Evolutionary conservation across 1,140 invertebrate species (phyloP).

Genomic region (Euschistus heros): DNA sequence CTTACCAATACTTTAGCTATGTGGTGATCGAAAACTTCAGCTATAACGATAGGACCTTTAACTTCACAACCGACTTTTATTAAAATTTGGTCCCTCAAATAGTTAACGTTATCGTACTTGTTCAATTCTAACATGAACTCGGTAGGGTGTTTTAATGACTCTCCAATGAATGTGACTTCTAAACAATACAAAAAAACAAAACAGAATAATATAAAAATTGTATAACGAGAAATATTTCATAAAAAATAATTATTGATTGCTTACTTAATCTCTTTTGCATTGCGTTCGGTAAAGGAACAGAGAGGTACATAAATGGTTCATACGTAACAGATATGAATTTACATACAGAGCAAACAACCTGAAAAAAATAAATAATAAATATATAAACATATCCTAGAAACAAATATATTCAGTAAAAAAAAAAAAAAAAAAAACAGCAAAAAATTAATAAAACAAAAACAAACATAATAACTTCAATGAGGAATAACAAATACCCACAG

Average conservation of each 20-base stretch:
- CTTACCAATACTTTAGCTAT: conserved; percentile 51
- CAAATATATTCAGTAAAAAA: background rate
- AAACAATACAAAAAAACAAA: conserved; percentile 21
- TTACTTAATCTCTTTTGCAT: conserved; percentile 51
- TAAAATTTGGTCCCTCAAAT: conserved; percentile 46
- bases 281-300: conserved; percentile 55
- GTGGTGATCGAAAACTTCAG: conserved; percentile 53
- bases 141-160: conserved; percentile 37
- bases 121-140: conserved; percentile 49
- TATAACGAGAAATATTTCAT: background rate
- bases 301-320: conserved; percentile 65
- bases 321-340: conserved; percentile 56
- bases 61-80: conserved; percentile 35
- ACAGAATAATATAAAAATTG: background rate
- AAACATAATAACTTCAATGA: no score
- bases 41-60: conserved; percentile 37
- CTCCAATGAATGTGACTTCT: conserved; percentile 49
- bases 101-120: conserved; percentile 47
- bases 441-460: no score
- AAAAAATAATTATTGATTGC: conserved; percentile 22
- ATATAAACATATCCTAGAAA: background rate
- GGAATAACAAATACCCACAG: conserved; percentile 40
- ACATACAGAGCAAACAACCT: conserved; percentile 59
- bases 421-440: background rate
- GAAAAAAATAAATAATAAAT: conserved; percentile 29